Conservation (phyloP, 2,113 vertebrate species). For the Dermatemys mawii region DNA sequence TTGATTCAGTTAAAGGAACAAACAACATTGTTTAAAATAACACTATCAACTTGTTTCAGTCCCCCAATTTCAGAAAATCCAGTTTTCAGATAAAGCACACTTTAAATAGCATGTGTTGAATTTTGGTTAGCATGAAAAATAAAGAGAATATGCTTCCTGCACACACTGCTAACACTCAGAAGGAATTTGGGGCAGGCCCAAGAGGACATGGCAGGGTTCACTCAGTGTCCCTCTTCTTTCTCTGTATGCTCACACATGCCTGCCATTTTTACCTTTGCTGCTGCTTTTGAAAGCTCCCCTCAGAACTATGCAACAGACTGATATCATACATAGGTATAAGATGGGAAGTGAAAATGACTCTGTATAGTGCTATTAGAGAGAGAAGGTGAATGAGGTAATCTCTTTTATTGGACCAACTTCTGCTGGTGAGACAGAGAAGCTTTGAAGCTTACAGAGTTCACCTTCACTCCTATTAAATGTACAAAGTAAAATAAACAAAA, state of each 20-base stretch:
- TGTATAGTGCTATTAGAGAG: background rate
- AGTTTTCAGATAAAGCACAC: background rate
- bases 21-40: background rate
- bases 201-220: background rate
- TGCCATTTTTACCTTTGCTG: background rate
- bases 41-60: background rate
- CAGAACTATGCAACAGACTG: background rate
- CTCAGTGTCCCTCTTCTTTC: background rate
- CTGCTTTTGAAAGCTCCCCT: background rate
- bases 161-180: background rate
- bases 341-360: conserved; percentile 4
- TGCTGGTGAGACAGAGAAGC: background rate
- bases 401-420: background rate
- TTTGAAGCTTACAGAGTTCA: background rate
- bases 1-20: background rate
- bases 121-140: background rate
- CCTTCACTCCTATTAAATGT: background rate
- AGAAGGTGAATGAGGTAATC: background rate
- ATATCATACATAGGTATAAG: background rate
- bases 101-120: background rate
- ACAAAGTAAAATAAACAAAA: background rate
- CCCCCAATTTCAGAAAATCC: conserved; percentile 1
- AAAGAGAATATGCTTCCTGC: background rate
- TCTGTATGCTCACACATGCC: background rate
- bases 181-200: background rate